Percentiles rank a stretch among this genome's conserved stretches.
These are phyloP conservation scores for Amphipoea lucens DNA, from an alignment of 2,888 invertebrate species.

Conservation along the genomic window DNA sequence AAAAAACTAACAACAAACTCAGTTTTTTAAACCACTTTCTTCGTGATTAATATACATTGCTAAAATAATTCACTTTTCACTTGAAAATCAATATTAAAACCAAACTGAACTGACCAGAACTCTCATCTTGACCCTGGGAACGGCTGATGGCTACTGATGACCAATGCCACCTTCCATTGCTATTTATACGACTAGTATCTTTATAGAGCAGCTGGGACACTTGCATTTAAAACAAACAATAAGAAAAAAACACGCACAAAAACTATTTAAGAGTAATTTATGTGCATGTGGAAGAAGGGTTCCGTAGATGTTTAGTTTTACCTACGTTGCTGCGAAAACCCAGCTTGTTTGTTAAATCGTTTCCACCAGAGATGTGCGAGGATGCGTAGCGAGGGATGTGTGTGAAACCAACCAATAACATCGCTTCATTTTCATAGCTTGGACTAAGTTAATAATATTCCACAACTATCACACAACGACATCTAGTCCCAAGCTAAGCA, in stretches of 20 bases:
- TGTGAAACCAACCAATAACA: too few species aligned
- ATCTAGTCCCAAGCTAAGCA: too few species aligned
- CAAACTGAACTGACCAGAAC: constrained; percentile 84
- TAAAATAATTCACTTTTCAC: too few species aligned
- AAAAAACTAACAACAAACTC: neutral
- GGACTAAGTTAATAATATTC: too few species aligned
- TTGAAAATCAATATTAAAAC: neutral
- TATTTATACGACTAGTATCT: constrained; percentile 80
- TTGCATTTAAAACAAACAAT: neutral
- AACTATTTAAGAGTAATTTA: neutral
- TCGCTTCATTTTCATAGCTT: too few species aligned
- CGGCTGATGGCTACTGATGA: constrained; percentile 84
- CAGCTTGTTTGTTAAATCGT: too few species aligned
- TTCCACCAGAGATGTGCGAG: too few species aligned
- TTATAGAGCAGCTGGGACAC: constrained; percentile 72
- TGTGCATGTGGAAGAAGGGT: neutral
- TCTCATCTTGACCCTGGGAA: constrained; percentile 83
- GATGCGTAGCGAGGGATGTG: too few species aligned
- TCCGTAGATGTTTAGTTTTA: neutral
- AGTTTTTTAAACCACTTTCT: neutral
- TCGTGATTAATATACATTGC: neutral
- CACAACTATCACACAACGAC: too few species aligned
- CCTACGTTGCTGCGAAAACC: neutral
- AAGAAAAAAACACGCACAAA: neutral
- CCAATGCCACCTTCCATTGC: constrained; percentile 68